Base-by-base conservation (phyloP, 2,113 vertebrate species). In the Equus przewalskii region DNA sequence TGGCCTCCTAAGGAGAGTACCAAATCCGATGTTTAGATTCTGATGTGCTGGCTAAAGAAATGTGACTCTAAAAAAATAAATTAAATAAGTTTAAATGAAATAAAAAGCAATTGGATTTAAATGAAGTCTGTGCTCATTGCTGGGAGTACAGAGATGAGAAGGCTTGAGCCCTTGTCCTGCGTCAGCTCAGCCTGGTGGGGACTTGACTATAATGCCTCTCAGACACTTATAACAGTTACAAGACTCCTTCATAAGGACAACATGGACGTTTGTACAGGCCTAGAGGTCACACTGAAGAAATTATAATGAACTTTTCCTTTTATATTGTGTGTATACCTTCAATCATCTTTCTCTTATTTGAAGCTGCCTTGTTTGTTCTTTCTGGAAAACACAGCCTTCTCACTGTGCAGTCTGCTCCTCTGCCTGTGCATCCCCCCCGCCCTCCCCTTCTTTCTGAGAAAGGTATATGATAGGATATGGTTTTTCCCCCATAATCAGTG, bases 211-310 rank as follows among this genome's bases (percentile, higher is more conserved):
- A 7, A 26, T 6, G 22, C 72, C 22, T 44, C 6, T 81, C 44
- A 24, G 7, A 70, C 1, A 1, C 3, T 9, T 1, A 9, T 21
- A 36, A 4, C 2, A 0, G 2, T 3, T 6, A 7, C 5, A 4
- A 8, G 16, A 12, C n/a, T 65, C 1, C 41, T 36, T 58, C 54
- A 2, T 3, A 46, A 78, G 69, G 28, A 33, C 51, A 72, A 15
- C 65, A 3, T 3, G 14, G 22, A 60, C 12, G 28, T 46, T 58
- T 67, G 69, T 36, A 4, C 19, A 24, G 51, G 21, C 44, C 79
- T 33, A 3, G 28, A 16, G 67, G 54, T 46, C 33, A 28, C 12
- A 1, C 85, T 36, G n/a, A 67, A 49, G 41, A n/a, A 46, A 41
- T n/a, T 58, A 24, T 1, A 7, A 1, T 28, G 49, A 8, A 5